Evolutionary conservation across 2,113 vertebrate species (phyloP).

Genomic region (Urocolius indicus): DNA sequence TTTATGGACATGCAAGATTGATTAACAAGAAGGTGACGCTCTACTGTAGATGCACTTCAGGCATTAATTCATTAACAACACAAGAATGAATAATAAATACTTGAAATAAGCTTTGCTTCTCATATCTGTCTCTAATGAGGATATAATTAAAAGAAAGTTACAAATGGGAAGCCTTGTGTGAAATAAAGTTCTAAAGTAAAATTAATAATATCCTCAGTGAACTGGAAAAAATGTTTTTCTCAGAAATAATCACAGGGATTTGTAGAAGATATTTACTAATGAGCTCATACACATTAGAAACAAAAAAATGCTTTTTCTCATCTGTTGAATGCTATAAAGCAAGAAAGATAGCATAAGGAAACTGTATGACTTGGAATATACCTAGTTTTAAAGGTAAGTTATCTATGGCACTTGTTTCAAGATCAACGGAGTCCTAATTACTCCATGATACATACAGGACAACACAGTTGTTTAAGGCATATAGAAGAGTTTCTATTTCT

Average conservation of each 20-base stretch:
- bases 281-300: not conserved
- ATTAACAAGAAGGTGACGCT: slow-evolving; percentile 66
- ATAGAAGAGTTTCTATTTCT: not conserved
- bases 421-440: not conserved
- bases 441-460: not conserved
- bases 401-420: not conserved
- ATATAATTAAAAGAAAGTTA: slow-evolving; percentile 72
- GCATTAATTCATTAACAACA: slow-evolving; percentile 71
- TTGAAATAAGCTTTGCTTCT: slow-evolving; percentile 67
- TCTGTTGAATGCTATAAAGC: not conserved
- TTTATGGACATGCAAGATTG: slow-evolving; percentile 39
- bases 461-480: not conserved
- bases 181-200: slow-evolving; percentile 63
- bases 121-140: slow-evolving; percentile 69
- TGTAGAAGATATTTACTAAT: slow-evolving; percentile 6
- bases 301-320: not conserved
- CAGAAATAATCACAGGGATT: slow-evolving; percentile 32
- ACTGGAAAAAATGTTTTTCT: slow-evolving; percentile 21
- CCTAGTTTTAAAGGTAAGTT: not conserved
- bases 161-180: slow-evolving; percentile 63
- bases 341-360: not conserved
- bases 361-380: not conserved
- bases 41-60: slow-evolving; percentile 50
- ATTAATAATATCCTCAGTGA: slow-evolving; percentile 53
- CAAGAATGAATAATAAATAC: slow-evolving; percentile 71